Percentiles rank a stretch among this genome's conserved stretches.
These are phyloP conservation scores for Apotomis betuletana DNA, from an alignment of 2,888 invertebrate genomes.

Conservation along the genomic window DNA sequence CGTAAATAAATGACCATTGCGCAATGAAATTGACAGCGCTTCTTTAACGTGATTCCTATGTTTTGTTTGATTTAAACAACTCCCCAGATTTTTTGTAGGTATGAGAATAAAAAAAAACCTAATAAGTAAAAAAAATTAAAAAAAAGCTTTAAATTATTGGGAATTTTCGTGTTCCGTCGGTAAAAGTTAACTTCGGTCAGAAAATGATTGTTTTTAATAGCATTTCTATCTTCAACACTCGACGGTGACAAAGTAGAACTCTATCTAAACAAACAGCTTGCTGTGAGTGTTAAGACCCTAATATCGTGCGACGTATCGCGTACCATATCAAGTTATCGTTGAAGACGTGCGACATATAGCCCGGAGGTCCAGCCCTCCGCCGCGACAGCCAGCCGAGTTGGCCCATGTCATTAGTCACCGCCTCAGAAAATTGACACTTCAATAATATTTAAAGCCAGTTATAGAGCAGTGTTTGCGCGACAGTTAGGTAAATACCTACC, in stretches of 20 bases:
- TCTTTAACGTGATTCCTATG: no score
- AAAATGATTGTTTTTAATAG: no score
- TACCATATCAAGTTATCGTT: slow-evolving; percentile 27
- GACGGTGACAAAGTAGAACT: slow-evolving; percentile 6
- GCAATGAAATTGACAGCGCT: no score
- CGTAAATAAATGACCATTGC: no score
- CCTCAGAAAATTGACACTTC: slow-evolving; percentile 65
- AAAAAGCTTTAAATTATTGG: no score
- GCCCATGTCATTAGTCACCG: slow-evolving; percentile 61
- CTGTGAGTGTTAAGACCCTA: slow-evolving; percentile 19
- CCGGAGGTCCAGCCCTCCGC: slow-evolving; percentile 51
- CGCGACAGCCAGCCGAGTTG: slow-evolving; percentile 51
- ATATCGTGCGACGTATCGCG: slow-evolving; percentile 24
- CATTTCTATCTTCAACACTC: no score
- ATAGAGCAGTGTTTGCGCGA: slow-evolving; percentile 65
- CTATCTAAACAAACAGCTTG: slow-evolving; percentile 3
- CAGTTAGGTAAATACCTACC: slow-evolving; percentile 70
- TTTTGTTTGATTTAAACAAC: no score
- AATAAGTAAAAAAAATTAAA: no score
- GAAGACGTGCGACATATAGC: slow-evolving; percentile 38
- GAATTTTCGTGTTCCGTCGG: no score
- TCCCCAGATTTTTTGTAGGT: no score
- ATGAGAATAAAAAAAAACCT: no score
- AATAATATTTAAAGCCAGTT: slow-evolving; percentile 70
- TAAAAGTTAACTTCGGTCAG: no score